Evolutionary conservation across 2,888 invertebrate genomes (phyloP).

Genomic region (Dryococelus australis): DNA sequence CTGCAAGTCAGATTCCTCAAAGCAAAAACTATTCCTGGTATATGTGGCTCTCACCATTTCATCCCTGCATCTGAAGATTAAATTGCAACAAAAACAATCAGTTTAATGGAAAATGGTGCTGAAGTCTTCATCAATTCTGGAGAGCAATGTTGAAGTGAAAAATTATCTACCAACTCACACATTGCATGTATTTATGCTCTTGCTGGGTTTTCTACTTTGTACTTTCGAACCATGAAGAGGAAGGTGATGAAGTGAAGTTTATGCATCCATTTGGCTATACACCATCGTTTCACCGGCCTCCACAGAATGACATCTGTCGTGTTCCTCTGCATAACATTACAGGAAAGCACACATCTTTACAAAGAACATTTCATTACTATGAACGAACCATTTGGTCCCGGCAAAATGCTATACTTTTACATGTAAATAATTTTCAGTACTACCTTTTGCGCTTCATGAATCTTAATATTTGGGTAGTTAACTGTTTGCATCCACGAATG

Average conservation of each 20-base stretch:
- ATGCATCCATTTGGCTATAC: not conserved
- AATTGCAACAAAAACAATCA: too few relatives aligned
- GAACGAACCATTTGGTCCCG: too few relatives aligned
- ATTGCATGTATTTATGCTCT: slow-evolving; percentile 7
- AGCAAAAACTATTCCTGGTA: not conserved
- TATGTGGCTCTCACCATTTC: slow-evolving; percentile 1
- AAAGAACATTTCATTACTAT: too few relatives aligned
- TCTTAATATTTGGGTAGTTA: too few relatives aligned
- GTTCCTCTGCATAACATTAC: slow-evolving; percentile 13
- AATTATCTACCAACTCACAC: not conserved
- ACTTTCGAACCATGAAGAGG: slow-evolving; percentile 10
- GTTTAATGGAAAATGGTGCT: too few relatives aligned
- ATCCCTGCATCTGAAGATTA: not conserved
- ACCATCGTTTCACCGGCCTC: slow-evolving; percentile 24
- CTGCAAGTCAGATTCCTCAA: not conserved
- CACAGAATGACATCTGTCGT: slow-evolving; percentile 22
- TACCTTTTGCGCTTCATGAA: too few relatives aligned
- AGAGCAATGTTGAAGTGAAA: not conserved
- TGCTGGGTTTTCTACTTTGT: not conserved
- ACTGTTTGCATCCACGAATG: too few relatives aligned
- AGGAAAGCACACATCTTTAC: too few relatives aligned
- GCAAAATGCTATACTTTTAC: too few relatives aligned
- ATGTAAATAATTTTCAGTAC: too few relatives aligned
- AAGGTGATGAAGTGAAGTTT: slow-evolving; percentile 18
- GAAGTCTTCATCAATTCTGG: not conserved